Percentiles rank a stretch among this genome's conserved stretches.
Evolutionary conservation across 2,113 vertebrate genomes (phyloP).

Genomic region (Anhinga anhinga): DNA sequence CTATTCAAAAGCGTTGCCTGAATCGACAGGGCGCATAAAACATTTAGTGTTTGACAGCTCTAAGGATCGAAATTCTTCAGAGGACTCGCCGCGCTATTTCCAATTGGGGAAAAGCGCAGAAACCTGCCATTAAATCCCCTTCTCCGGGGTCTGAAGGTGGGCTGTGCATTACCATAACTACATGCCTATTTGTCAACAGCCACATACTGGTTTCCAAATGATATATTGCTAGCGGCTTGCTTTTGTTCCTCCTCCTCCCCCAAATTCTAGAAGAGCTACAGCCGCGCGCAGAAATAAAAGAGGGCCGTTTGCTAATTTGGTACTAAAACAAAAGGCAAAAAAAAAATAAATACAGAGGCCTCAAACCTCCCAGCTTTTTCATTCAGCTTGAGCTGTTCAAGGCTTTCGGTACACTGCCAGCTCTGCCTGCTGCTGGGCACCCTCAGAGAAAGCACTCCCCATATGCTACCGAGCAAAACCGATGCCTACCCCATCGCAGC

Average conservation of each 20-base stretch:
- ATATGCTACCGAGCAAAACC: accelerated
- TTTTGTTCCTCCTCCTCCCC: background rate
- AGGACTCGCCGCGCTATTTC: background rate
- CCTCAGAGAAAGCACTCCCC: background rate
- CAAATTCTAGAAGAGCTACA: background rate
- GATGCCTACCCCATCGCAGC: background rate
- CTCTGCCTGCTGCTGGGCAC: background rate
- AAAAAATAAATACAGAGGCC: background rate
- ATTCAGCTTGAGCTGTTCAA: background rate
- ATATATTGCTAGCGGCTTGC: background rate
- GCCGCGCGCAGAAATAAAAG: background rate
- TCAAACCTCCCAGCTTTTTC: background rate
- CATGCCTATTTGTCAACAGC: background rate
- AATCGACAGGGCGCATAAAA: background rate
- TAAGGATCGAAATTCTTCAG: background rate
- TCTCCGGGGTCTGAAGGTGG: background rate
- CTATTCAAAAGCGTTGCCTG: background rate
- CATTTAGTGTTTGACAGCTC: background rate
- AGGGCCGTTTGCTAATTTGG: background rate
- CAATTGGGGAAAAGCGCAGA: accelerated
- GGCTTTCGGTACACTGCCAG: background rate
- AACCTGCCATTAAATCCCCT: background rate
- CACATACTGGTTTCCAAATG: background rate
- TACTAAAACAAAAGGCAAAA: background rate
- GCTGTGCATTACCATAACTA: background rate